A percentile compares a stretch with the other conserved stretches of the same genome.
Evolutionary conservation across 2,113 vertebrate genomes (phyloP).

Genomic region (Perca fluviatilis): DNA sequence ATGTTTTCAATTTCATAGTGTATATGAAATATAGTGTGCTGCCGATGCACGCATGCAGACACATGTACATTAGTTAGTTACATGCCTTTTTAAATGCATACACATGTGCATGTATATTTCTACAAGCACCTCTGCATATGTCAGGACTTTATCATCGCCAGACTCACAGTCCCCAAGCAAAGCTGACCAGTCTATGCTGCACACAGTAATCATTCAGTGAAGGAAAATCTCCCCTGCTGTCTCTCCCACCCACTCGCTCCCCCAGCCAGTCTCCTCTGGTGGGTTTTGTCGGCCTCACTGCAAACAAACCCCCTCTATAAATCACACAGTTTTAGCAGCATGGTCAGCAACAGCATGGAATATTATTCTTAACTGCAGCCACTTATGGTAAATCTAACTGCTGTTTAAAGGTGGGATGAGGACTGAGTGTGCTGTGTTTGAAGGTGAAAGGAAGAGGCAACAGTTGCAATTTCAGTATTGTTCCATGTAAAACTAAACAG

Average conservation of each 20-base stretch:
- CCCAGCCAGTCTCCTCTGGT: slow-evolving; percentile 23
- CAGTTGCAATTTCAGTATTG: too few relatives aligned
- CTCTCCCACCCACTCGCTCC: slow-evolving; percentile 44
- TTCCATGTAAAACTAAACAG: not conserved
- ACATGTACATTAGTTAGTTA: not conserved
- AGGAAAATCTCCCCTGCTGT: slow-evolving; percentile 37
- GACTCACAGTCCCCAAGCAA: slow-evolving; percentile 2
- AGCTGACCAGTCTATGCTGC: slow-evolving; percentile 12
- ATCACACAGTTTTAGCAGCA: slow-evolving; percentile 44
- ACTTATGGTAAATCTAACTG: slow-evolving; percentile 34
- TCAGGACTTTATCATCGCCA: slow-evolving; percentile 4
- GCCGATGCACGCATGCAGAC: not conserved
- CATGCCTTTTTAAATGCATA: not conserved
- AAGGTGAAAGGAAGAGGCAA: not conserved
- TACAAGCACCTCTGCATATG: not conserved
- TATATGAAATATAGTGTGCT: too few relatives aligned
- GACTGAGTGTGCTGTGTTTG: not conserved
- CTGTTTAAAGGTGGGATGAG: slow-evolving; percentile 1
- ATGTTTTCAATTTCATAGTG: too few relatives aligned
- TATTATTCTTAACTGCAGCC: slow-evolving; percentile 41
- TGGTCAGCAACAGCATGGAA: slow-evolving; percentile 34
- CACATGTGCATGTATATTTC: not conserved
- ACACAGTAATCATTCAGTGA: slow-evolving; percentile 49
- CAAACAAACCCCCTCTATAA: slow-evolving; percentile 51
- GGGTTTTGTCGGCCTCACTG: slow-evolving; percentile 41